Percentiles rank a stretch among this genome's conserved stretches.
phyloP scores from a whole-genome alignment of 2,113 vertebrate genomes.

The Pachycephala philippinensis region DNA sequence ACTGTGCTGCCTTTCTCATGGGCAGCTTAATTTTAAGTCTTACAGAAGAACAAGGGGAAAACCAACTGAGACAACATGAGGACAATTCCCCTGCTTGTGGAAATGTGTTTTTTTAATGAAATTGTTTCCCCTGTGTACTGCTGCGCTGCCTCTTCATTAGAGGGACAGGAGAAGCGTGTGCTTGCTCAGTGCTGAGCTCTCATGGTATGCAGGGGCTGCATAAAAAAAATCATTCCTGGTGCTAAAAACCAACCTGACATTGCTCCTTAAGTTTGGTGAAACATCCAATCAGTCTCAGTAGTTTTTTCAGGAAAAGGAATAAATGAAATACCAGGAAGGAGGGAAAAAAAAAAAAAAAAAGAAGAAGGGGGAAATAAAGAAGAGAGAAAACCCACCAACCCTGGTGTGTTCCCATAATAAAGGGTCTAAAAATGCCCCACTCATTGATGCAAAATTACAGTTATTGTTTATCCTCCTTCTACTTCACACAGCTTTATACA shows the following conservation, averaged over 20 bases:
- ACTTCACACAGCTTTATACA: conserved; percentile 64
- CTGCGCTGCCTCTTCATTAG: background rate
- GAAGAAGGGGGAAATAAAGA: accelerated
- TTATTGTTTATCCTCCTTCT: conserved; percentile 54
- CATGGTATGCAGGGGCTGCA: background rate
- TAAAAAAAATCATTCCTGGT: background rate
- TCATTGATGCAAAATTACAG: conserved; percentile 58
- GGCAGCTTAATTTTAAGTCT: background rate
- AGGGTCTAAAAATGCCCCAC: conserved; percentile 35
- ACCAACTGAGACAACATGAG: background rate
- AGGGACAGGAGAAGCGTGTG: background rate
- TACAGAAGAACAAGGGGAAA: background rate
- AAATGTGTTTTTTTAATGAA: background rate
- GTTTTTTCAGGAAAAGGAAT: background rate
- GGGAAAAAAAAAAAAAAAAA: too few species aligned
- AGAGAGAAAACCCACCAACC: background rate
- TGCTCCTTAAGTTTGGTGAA: conserved; percentile 22
- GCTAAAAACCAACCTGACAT: background rate
- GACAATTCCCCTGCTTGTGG: background rate
- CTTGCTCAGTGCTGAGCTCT: background rate
- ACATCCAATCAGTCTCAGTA: conserved; percentile 11
- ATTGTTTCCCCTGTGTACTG: background rate
- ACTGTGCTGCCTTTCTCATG: background rate
- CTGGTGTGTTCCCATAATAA: conserved; percentile 15
- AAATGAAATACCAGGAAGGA: background rate